A percentile compares a stretch with the other conserved stretches of the same genome.
Conservation (phyloP, 2,888 invertebrate genomes). For the Hemaris fuciformis region DNA sequence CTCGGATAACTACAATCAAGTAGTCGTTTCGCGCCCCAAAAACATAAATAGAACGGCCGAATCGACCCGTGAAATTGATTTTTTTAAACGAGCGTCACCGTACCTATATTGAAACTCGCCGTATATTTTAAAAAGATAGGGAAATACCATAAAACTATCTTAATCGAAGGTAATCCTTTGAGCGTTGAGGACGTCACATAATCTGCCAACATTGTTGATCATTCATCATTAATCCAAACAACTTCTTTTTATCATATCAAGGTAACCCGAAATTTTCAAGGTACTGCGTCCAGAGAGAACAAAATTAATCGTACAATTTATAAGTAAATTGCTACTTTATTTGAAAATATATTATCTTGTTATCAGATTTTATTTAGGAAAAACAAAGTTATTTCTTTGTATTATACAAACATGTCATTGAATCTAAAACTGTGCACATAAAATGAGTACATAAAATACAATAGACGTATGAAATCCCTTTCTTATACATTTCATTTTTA, state of each 20-base stretch:
- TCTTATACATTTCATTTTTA: conserved; percentile 25
- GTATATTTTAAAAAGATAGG: background rate
- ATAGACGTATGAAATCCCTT: conserved; percentile 40
- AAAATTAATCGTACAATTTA: background rate
- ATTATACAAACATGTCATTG: conserved; percentile 50
- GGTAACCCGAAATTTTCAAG: conserved; percentile 24
- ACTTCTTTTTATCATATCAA: conserved; percentile 38
- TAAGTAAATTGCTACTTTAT: no score
- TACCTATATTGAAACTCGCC: no score
- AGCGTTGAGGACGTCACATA: conserved; percentile 50
- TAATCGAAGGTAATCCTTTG: conserved; percentile 48
- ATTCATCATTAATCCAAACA: conserved; percentile 67
- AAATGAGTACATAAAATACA: conserved; percentile 41
- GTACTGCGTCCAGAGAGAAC: background rate
- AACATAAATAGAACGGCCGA: no score
- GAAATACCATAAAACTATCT: background rate
- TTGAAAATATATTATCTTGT: no score
- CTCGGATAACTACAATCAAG: no score
- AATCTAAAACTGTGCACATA: conserved; percentile 40
- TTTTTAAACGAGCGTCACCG: no score
- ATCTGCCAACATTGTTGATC: conserved; percentile 49
- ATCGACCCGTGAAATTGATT: no score
- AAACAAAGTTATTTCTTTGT: background rate
- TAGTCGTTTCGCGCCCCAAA: no score
- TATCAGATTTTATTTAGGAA: background rate